Conservation (phyloP, 2,113 vertebrate species). For the Seriola aureovittata region DNA sequence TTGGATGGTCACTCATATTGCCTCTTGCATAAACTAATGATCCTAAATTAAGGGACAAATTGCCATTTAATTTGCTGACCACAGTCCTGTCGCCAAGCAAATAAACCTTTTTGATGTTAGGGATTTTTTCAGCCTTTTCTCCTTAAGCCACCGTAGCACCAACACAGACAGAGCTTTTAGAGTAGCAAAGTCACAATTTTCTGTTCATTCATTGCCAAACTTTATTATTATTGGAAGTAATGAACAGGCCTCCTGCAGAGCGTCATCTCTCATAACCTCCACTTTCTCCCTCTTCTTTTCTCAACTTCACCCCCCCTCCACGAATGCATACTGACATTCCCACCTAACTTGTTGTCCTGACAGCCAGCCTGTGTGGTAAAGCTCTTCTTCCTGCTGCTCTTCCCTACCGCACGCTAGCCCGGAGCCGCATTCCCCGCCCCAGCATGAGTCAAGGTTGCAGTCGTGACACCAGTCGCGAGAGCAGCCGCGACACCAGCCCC, state of each 20-base stretch:
- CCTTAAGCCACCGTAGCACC: no score
- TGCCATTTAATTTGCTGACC: no score
- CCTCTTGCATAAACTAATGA: no score
- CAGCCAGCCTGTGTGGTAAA: conserved; percentile 93
- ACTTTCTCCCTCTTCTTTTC: not conserved
- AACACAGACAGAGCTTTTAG: not conserved
- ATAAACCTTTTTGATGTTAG: no score
- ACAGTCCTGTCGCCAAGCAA: no score
- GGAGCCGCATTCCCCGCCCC: conserved; percentile 99
- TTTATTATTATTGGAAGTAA: no score
- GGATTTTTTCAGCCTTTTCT: no score
- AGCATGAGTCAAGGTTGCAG: conserved; percentile 99
- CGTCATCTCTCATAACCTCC: conserved; percentile 6
- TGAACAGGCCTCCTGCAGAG: not conserved
- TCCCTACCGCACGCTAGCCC: conserved; percentile 97
- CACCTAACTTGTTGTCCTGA: conserved; percentile 84
- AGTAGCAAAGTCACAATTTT: not conserved
- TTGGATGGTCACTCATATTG: no score
- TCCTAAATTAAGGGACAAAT: not conserved
- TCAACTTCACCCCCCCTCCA: conserved; percentile 22
- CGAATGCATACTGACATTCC: conserved; percentile 67
- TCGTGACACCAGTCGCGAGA: conserved; percentile 99
- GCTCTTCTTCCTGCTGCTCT: conserved; percentile 96
- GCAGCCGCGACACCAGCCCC: conserved; percentile 99
- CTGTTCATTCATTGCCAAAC: not conserved